Evolutionary conservation across 2,888 invertebrate species (phyloP).

Genomic region (Leptopterna dolabrata): DNA sequence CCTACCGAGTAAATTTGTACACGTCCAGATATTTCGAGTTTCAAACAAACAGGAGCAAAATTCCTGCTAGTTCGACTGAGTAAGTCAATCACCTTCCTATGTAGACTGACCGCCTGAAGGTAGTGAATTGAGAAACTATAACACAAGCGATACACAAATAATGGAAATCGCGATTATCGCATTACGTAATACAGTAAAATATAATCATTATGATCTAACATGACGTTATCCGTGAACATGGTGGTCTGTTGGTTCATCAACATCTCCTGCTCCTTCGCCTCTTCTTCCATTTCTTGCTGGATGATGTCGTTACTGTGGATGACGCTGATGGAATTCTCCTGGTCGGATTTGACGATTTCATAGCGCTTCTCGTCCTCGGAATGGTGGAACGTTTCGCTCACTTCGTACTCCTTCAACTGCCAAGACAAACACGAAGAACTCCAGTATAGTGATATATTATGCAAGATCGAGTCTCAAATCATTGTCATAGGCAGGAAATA

Average conservation of each 20-base stretch:
- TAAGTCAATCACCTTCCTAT: no score
- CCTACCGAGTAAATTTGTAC: no score
- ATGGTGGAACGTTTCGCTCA: slow-evolving; percentile 87
- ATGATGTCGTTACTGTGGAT: slow-evolving; percentile 74
- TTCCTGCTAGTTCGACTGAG: no score
- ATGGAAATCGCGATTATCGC: no score
- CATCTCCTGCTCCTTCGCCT: slow-evolving; percentile 75
- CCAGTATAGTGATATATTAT: neutral
- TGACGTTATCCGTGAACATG: slow-evolving; percentile 2
- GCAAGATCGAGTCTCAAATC: neutral
- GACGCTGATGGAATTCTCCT: slow-evolving; percentile 69
- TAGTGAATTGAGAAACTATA: no score
- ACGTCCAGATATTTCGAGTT: no score
- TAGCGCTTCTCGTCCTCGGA: slow-evolving; percentile 82
- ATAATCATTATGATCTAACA: neutral
- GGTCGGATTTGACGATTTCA: slow-evolving; percentile 74
- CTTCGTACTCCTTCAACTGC: slow-evolving; percentile 87
- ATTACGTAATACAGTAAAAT: no score
- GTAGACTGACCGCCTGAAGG: no score
- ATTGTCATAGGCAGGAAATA: no score
- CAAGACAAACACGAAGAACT: no score
- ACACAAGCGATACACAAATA: no score
- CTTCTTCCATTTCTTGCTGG: slow-evolving; percentile 83
- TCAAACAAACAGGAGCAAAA: no score
- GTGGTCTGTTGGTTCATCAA: slow-evolving; percentile 56